A percentile compares a stretch with the other conserved stretches of the same genome.
phyloP scores from a whole-genome alignment of 2,888 invertebrate species.

The Cheilosia impressa region DNA sequence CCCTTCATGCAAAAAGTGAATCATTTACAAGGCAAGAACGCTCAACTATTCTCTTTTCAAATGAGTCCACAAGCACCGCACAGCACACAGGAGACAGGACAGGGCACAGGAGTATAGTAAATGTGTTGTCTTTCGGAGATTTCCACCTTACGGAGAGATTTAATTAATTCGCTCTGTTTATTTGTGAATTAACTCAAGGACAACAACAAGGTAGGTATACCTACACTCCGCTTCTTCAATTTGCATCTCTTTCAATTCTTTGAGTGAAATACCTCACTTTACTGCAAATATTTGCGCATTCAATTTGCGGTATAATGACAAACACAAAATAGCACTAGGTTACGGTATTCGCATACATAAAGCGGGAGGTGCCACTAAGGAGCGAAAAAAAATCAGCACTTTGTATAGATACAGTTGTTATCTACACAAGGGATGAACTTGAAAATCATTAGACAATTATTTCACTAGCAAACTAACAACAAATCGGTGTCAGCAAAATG shows the following conservation, averaged over 20 bases:
- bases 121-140: not conserved
- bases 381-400: not conserved
- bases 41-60: not conserved
- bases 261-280: slow-evolving; percentile 3
- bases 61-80: too few species aligned
- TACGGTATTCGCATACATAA: too few species aligned
- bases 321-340: not conserved
- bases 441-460: slow-evolving; percentile 12
- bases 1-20: too few species aligned
- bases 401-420: slow-evolving; percentile 1
- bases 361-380: too few species aligned
- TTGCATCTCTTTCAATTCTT: not conserved
- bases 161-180: slow-evolving; percentile 46
- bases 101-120: too few species aligned
- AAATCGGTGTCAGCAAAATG: not conserved
- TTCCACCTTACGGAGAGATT: slow-evolving; percentile 13
- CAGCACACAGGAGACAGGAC: not conserved
- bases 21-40: not conserved
- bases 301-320: not conserved
- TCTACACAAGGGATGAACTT: slow-evolving; percentile 3
- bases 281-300: not conserved
- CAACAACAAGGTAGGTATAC: too few species aligned
- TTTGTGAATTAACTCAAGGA: slow-evolving; percentile 12
- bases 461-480: slow-evolving; percentile 18
- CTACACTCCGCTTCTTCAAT: too few species aligned